A percentile compares a stretch with the other conserved stretches of the same genome.
Conservation (phyloP, 1,140 invertebrate genomes). For the Oscheius sp. region DNA sequence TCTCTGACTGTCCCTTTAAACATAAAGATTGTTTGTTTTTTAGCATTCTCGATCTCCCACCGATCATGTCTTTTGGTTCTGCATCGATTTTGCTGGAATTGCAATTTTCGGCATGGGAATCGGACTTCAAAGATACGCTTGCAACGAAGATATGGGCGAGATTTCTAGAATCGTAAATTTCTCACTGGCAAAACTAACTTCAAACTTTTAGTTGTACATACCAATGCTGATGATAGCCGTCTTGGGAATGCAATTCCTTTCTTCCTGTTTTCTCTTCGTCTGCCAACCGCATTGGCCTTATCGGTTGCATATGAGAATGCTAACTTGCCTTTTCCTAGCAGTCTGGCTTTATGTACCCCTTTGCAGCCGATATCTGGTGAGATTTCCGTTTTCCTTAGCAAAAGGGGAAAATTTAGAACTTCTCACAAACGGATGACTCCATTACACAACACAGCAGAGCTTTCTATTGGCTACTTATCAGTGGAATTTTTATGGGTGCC, state of each 20-base stretch:
- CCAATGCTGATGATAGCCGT: conserved; percentile 37
- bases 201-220: conserved; percentile 32
- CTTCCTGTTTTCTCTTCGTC: conserved; percentile 42
- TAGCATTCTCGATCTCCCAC: conserved; percentile 46
- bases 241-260: conserved; percentile 42
- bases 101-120: conserved; percentile 45
- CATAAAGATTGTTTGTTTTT: conserved; percentile 12
- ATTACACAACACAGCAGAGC: conserved; percentile 40
- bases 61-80: conserved; percentile 51
- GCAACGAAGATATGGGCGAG: conserved; percentile 23
- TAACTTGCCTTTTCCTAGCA: conserved; percentile 40
- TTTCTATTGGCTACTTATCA: conserved; percentile 46
- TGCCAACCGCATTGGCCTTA: conserved; percentile 39
- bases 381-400: conserved; percentile 13
- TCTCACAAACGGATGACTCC: conserved; percentile 21
- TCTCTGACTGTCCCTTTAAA: not conserved
- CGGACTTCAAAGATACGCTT: conserved; percentile 46
- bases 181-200: not conserved
- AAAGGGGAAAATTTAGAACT: conserved; percentile 1
- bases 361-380: conserved; percentile 38
- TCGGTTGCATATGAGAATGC: conserved; percentile 35
- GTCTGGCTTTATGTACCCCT: conserved; percentile 44
- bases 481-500: conserved; percentile 51
- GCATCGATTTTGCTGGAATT: conserved; percentile 49
- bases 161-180: conserved; percentile 19